Evolutionary conservation across 2,888 invertebrate species (phyloP).

Genomic region (Megaustenia siamemsis): DNA sequence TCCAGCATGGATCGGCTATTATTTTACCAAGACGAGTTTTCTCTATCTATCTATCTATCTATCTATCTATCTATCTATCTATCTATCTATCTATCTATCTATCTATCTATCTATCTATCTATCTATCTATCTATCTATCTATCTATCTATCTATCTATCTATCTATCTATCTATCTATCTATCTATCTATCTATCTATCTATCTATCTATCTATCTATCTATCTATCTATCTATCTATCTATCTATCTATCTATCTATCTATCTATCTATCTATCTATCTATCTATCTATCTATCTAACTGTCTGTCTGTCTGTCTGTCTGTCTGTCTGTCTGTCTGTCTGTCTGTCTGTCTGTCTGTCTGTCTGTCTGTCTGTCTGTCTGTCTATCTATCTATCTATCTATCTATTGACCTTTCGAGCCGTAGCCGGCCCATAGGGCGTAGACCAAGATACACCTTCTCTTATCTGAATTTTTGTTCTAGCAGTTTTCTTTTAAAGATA

Average conservation of each 20-base stretch:
- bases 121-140: neutral
- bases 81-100: no score
- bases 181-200: neutral
- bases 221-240: neutral
- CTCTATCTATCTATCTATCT: no score
- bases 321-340: conserved; percentile 12
- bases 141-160: neutral
- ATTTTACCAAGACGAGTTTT: neutral
- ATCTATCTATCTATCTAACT: no score
- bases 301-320: no score
- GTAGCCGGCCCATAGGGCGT: no score
- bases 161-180: neutral
- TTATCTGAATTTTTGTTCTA: no score
- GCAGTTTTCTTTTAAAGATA: no score
- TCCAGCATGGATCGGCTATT: no score
- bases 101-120: no score
- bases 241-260: neutral
- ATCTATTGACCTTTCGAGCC: no score
- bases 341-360: neutral
- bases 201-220: neutral
- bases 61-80: neutral
- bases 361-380: conserved; percentile 29
- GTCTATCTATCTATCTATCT: no score
- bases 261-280: neutral
- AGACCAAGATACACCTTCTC: no score